Conservation (phyloP, 1,140 invertebrate genomes). For the Acromyrmex charruanus region DNA sequence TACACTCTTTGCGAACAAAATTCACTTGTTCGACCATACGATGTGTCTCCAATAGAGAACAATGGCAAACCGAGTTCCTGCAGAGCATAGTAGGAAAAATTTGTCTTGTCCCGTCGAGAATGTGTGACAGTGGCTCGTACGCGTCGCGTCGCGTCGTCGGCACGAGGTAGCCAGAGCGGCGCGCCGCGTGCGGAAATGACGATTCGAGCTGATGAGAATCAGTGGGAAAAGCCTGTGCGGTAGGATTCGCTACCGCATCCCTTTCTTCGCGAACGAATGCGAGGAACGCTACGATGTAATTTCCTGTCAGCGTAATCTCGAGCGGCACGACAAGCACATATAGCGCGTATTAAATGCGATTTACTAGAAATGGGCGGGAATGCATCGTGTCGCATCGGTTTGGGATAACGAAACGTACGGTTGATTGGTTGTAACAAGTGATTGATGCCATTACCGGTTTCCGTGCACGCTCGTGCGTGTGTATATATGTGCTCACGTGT, state of each 20-base stretch:
- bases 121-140: not conserved
- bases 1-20: not conserved
- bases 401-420: constrained; percentile 73
- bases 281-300: constrained; percentile 62
- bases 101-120: constrained; percentile 8
- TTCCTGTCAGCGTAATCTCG: constrained; percentile 60
- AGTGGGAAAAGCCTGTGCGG: constrained; percentile 31
- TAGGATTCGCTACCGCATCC: not conserved
- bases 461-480: not conserved
- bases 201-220: constrained; percentile 5
- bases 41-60: not conserved
- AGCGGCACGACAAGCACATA: constrained; percentile 40
- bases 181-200: constrained; percentile 66
- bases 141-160: not conserved
- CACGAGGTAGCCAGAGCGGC: not conserved
- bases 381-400: constrained; percentile 42
- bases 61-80: not conserved
- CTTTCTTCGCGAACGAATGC: constrained; percentile 53
- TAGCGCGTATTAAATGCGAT: constrained; percentile 61
- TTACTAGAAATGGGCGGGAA: constrained; percentile 59
- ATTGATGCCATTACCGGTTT: constrained; percentile 71
- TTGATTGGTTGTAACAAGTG: constrained; percentile 74
- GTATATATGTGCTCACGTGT: constrained; percentile 4
- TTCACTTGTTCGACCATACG: not conserved
- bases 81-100: constrained; percentile 1